phyloP scores from a whole-genome alignment of 2,797 vertebrate species.

The Eidolon dupreanum region DNA sequence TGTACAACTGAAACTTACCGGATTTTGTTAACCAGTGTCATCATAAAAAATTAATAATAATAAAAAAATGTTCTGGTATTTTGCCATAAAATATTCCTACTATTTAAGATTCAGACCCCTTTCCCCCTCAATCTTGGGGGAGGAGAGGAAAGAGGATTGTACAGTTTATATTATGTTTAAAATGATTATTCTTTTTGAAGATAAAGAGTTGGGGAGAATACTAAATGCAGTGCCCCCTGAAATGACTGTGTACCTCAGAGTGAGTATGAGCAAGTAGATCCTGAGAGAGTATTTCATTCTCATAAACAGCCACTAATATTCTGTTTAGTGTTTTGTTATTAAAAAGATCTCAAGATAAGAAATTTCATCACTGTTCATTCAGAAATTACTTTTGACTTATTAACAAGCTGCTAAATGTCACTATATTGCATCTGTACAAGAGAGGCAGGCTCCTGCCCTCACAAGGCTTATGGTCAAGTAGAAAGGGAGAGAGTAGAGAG shows the following conservation, averaged over 20 bases:
- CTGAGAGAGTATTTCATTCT: constrained; percentile 10
- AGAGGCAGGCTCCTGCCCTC: neutral
- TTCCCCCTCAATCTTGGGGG: neutral
- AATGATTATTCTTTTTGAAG: neutral
- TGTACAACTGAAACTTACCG: too few species aligned
- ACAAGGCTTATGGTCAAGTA: neutral
- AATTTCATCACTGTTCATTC: neutral
- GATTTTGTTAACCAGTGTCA: too few species aligned
- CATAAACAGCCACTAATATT: neutral
- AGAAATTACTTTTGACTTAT: neutral
- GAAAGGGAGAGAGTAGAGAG: neutral
- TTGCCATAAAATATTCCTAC: neutral
- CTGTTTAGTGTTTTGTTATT: neutral
- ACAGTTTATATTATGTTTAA: neutral
- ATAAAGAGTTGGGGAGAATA: neutral
- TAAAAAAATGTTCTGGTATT: neutral
- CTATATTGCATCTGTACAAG: neutral
- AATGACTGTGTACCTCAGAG: neutral
- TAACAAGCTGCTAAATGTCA: neutral
- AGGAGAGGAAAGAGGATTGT: neutral
- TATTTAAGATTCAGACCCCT: neutral
- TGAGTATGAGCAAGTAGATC: neutral
- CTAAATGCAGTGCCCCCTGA: neutral
- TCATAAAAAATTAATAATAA: too few species aligned
- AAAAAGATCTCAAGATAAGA: neutral